Evolutionary conservation across 53 echinoderm and acorn worm species (phyloP).

Genomic region (Paracentrotus lividus): DNA sequence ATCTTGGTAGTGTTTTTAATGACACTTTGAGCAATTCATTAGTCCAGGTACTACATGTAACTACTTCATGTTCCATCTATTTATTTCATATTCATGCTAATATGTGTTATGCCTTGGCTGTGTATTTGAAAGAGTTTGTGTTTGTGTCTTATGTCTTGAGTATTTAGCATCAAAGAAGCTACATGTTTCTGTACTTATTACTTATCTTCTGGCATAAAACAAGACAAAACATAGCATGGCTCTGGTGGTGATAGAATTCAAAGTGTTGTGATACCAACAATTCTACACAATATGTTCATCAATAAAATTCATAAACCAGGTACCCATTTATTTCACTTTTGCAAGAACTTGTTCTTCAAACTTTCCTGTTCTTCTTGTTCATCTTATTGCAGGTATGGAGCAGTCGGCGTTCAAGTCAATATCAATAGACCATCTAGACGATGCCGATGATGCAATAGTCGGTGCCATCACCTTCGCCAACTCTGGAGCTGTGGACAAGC

Average conservation of each 20-base stretch:
- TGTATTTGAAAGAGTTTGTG: background rate
- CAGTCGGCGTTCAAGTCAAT: conserved; percentile 63
- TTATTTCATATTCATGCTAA: background rate
- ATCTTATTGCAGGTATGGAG: conserved; percentile 42
- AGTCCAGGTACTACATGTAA: background rate
- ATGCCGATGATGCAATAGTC: conserved; percentile 60
- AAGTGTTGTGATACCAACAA: background rate
- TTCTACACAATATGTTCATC: background rate
- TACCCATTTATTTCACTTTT: background rate
- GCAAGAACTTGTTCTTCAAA: background rate
- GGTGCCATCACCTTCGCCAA: conserved; percentile 64
- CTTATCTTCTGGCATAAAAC: background rate
- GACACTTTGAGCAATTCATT: background rate
- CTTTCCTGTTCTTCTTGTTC: background rate
- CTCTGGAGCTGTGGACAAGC: conserved; percentile 67
- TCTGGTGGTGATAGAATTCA: too few species aligned
- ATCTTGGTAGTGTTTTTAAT: background rate
- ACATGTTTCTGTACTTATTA: background rate
- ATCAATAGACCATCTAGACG: conserved; percentile 65
- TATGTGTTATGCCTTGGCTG: background rate
- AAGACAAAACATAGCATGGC: background rate
- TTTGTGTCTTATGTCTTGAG: background rate
- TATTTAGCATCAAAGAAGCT: background rate
- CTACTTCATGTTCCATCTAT: background rate
- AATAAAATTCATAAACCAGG: background rate